Base-by-base conservation (phyloP, 2,113 vertebrate genomes). In the Thalassoma bifasciatum region DNA sequence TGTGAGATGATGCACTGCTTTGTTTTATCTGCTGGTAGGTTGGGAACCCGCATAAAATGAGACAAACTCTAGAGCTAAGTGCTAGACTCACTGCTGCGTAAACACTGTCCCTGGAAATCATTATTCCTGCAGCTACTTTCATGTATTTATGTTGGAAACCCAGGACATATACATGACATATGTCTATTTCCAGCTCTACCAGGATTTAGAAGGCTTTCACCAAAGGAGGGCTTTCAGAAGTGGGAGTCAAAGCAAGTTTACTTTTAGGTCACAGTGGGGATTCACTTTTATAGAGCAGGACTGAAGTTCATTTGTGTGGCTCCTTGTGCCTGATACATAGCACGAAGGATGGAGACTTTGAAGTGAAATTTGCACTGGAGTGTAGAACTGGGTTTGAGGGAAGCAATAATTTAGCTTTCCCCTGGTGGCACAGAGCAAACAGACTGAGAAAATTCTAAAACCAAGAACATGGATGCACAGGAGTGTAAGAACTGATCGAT, bases 121-220 rank as follows among this genome's bases (percentile, higher is more conserved):
- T 84, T 89, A 87, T 81, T 86, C 77, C 78, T 78, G 60, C 70
- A 68, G 72, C 70, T 84, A 87, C 83, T 79, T 88, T 68, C 56
- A 69, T 70, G 5, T 92, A 87, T 91, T 93, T 90, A 90, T 87
- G 62, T 89, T 90, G 86, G 86, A 89, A 72, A 68, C 52, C 67
- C 13, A 47, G 38, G 65, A 82, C 81, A 70, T 72, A 62, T 73
- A 30, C 30, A 66, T 73, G 78, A n/a, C 46, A 49, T 70, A 56
- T 68, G 82, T 90, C 86, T 90, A 79, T 87, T 90, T 88, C 51
- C 62, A 91, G 85, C 50, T 51, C 47, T 46, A 37, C 36, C 62
- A 66, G 51, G 61, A 54, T 90, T 82, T 59, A 53, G 66, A 87
- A 75, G 50, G 51, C 46, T 77, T 77, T 73, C 30, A 79, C 79